Conservation (phyloP, 2,888 invertebrate species). For the Aporophyla lueneburgensis region DNA sequence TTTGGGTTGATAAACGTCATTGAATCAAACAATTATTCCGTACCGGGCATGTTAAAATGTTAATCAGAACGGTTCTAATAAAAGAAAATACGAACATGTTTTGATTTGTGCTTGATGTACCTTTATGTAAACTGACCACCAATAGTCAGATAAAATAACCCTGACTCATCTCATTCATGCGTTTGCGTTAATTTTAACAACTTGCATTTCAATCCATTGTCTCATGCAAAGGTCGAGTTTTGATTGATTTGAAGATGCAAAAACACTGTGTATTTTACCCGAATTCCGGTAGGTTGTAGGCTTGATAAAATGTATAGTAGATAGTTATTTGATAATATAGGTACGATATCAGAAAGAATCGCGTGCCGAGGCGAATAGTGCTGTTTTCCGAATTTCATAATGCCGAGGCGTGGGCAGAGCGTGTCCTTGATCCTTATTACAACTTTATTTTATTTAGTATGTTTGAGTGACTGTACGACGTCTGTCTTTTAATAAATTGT, state of each 20-base stretch:
- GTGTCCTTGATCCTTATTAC: conserved; percentile 5
- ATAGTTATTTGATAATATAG: conserved; percentile 18
- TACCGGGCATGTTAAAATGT: not conserved
- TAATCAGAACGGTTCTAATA: not conserved
- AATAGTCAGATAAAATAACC: not conserved
- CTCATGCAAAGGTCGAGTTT: not conserved
- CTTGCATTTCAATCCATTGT: not conserved
- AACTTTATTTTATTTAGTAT: not conserved
- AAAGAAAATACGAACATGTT: not conserved
- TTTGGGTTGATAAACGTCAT: not conserved
- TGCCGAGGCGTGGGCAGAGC: not conserved
- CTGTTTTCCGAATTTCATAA: conserved; percentile 5
- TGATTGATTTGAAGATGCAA: not conserved
- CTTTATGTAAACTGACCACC: not conserved
- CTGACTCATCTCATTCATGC: not conserved
- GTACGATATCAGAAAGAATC: conserved; percentile 18
- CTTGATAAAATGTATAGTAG: conserved; percentile 33
- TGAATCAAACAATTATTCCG: not conserved
- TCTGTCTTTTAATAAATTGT: conserved; percentile 6
- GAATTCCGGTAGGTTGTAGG: not conserved
- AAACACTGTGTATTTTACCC: not conserved
- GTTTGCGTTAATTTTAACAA: conserved; percentile 13
- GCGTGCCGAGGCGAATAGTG: not conserved
- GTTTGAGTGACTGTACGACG: not conserved
- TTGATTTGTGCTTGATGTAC: conserved; percentile 6